These are phyloP conservation scores for Hyles lineata DNA, from an alignment of 2,888 invertebrate species.

Conservation along the genomic window DNA sequence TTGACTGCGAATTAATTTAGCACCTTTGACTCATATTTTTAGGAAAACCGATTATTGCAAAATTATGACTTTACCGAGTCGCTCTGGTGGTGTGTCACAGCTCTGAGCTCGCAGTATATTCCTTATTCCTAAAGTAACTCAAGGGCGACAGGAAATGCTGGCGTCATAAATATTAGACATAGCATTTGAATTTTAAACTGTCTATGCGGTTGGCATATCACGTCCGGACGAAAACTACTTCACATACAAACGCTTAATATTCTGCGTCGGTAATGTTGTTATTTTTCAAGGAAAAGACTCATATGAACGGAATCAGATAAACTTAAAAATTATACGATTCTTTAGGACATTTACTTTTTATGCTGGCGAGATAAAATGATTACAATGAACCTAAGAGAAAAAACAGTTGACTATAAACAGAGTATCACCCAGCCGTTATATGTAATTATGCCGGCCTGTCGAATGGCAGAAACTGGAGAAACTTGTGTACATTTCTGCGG, in stretches of 20 bases:
- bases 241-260: constrained; percentile 3
- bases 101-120: neutral
- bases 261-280: constrained; percentile 5
- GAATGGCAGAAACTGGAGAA: too few species aligned
- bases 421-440: too few species aligned
- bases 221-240: constrained; percentile 13
- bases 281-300: neutral
- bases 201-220: constrained; percentile 15
- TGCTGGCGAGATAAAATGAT: too few species aligned
- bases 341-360: too few species aligned
- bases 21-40: neutral
- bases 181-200: constrained; percentile 18
- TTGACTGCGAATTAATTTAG: neutral
- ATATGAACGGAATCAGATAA: neutral
- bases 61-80: neutral
- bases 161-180: constrained; percentile 21
- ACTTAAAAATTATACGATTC: too few species aligned
- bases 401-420: too few species aligned
- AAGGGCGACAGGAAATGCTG: constrained; percentile 22
- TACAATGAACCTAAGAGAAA: too few species aligned
- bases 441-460: too few species aligned
- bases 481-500: too few species aligned
- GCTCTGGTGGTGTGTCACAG: neutral
- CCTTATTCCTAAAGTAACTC: constrained; percentile 8
- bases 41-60: neutral